Evolutionary conservation across 2,797 vertebrate genomes (phyloP), one percentile per base, ranked within the genome.

Genomic region (Gallinago stenura): DNA sequence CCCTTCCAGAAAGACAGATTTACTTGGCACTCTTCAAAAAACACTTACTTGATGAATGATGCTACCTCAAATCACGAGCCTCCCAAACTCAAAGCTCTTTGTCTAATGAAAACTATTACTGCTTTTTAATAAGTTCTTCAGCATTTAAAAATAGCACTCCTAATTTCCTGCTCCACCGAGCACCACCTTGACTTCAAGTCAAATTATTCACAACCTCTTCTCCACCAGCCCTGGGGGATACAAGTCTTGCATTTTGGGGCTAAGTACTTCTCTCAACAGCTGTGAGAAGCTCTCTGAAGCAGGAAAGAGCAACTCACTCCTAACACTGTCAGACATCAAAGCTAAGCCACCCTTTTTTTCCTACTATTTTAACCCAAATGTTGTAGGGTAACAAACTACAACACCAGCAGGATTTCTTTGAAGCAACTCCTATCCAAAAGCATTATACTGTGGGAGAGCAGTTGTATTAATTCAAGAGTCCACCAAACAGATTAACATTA

Each of bases 101-200:
- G 68, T 96, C 64, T 91, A 95, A 97, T 48, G 72, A 95, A 96
- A 97, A 94, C 91, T 79, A 90, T 94, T 97, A 96, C 93, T 95
- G 92, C 89, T 96, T 97, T 97, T 96, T 97, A 97, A 95, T 96
- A 96, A 97, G 72, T 94, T 96, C 89, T 95, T 96, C 92, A 96
- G 87, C 77, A 89, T 95, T 97, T 97, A 91, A 91, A 98, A 97
- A 96, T 94, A 97, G 95, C 94, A 97, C 86, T 97, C 94, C 96
- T 98, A 97, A 98, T 98, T 98, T 97, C 93, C 87, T 54, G 84
- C 97, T 97, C 95, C 95, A 93, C 83, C 77, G 91, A 98, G 78
- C 86, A 96, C 94, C 96, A 97, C 97, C 96, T 97, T 97, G 96
- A 97, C 97, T 98, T 98, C 96, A 90, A 97, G 91, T 97, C 95